Conservation (phyloP, 2,113 vertebrate genomes). For the Seriola aureovittata region DNA sequence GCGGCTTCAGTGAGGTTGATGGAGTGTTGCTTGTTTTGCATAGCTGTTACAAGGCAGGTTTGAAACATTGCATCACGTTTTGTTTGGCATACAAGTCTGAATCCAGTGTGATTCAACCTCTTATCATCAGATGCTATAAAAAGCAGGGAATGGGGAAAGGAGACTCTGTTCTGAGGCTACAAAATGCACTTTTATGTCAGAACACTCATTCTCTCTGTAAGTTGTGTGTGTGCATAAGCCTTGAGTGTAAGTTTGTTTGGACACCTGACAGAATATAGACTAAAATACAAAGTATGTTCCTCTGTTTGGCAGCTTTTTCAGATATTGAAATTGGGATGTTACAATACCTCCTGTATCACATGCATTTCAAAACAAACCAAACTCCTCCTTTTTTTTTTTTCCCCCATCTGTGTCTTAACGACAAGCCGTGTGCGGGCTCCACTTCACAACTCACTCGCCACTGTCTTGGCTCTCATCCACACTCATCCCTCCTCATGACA, state of each 20-base stretch:
- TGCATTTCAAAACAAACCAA: conserved; percentile 5
- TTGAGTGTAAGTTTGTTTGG: conserved; percentile 7
- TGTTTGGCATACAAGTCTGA: conserved; percentile 42
- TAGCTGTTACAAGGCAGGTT: conserved; percentile 69
- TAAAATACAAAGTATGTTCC: neutral
- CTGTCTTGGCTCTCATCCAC: conserved; percentile 66
- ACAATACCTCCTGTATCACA: neutral
- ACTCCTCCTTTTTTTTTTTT: neutral
- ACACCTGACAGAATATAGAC: conserved; percentile 5
- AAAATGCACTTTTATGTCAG: conserved; percentile 31
- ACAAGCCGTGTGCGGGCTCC: conserved; percentile 38
- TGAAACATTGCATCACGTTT: conserved; percentile 76
- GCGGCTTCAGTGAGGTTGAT: conserved; percentile 29
- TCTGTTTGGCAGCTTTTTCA: conserved; percentile 6
- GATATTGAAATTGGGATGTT: conserved; percentile 11
- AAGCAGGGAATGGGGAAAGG: conserved; percentile 8
- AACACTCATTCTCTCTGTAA: neutral
- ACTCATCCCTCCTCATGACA: conserved; percentile 70
- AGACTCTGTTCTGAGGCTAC: conserved; percentile 12
- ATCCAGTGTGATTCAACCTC: conserved; percentile 44
- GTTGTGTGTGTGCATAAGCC: neutral
- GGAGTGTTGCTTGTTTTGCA: conserved; percentile 46
- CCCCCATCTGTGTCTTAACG: conserved; percentile 23
- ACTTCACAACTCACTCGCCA: conserved; percentile 65
- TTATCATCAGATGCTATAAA: conserved; percentile 30